Base-by-base conservation (phyloP, 1,140 invertebrate species). In the Eufriesea mexicana region DNA sequence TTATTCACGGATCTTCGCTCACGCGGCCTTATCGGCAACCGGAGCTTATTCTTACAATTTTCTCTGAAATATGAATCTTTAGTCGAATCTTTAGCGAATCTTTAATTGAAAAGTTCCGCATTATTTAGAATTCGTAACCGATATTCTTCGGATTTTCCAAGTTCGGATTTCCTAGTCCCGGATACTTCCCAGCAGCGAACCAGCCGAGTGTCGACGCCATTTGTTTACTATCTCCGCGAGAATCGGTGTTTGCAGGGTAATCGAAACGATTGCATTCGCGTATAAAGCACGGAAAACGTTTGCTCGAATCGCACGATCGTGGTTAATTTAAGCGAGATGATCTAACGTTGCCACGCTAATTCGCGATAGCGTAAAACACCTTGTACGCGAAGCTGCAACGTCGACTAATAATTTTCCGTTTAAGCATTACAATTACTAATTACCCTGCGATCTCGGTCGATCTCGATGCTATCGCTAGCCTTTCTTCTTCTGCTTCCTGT, bases 361-460 rank as follows among this genome's bases (percentile, higher is more conserved):
- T 20, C 70, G 59, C 45, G 79, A n/a, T n/a, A n/a, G n/a, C n/a
- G n/a, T n/a, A n/a, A 54, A 59, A 79, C 77, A 79, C 12, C 12
- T 23, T 70, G 42, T 71, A 35, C 12, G 14, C 0, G 42, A n/a
- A n/a, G n/a, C n/a, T n/a, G n/a, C n/a, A 5, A 20, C 42, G 42
- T 51, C 55, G 77, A 42, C 45, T 79, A 79, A 71, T 79, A 70
- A 79, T 71, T 57, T 61, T 59, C 77, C 59, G 67, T 71, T 71
- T 71, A 79, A 61, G 25, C 61, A 74, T 81, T 81, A 64, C 68
- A 81, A 74, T 73, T 66, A 66, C 79, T 74, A 74, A 81, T 81
- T 74, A 64, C 47, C 35, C 9, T 10, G 35, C 12, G 61, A 74
- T 81, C 55, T 35, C 14, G 18, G 57, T 8, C 66, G 66, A 61